A percentile compares a stretch with the other conserved stretches of the same genome.
Evolutionary conservation across 1,140 invertebrate species (phyloP).

Genomic region (Bombus pascuorum): DNA sequence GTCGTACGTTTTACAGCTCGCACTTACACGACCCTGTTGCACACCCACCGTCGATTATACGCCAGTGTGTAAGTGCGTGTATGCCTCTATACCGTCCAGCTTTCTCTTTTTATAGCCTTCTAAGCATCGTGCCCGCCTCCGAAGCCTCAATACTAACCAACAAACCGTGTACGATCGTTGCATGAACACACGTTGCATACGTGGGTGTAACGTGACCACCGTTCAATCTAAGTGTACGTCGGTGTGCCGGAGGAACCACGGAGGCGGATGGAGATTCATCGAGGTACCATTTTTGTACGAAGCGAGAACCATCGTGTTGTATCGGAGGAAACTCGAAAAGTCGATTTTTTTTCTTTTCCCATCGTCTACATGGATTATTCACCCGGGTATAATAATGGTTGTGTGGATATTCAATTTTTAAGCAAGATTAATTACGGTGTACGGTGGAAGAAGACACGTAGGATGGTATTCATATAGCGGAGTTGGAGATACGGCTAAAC

Average conservation of each 20-base stretch:
- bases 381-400: background rate
- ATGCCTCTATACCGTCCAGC: constrained; percentile 54
- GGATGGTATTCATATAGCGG: background rate
- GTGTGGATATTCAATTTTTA: background rate
- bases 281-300: constrained; percentile 37
- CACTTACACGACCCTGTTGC: constrained; percentile 59
- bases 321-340: background rate
- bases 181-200: constrained; percentile 18
- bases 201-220: constrained; percentile 32
- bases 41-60: constrained; percentile 43
- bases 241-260: background rate
- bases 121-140: constrained; percentile 61
- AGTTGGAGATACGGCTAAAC: background rate
- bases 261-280: constrained; percentile 30
- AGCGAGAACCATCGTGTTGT: background rate
- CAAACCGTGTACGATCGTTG: constrained; percentile 7
- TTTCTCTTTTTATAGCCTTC: constrained; percentile 75
- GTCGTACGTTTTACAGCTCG: constrained; percentile 58
- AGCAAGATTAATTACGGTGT: background rate
- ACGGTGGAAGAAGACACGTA: too few relatives aligned
- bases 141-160: constrained; percentile 24
- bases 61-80: constrained; percentile 44
- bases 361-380: background rate
- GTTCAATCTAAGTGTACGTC: background rate
- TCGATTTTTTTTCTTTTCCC: background rate